Evolutionary conservation across 2,113 vertebrate genomes (phyloP).

Genomic region (Ceyx melanurus): DNA sequence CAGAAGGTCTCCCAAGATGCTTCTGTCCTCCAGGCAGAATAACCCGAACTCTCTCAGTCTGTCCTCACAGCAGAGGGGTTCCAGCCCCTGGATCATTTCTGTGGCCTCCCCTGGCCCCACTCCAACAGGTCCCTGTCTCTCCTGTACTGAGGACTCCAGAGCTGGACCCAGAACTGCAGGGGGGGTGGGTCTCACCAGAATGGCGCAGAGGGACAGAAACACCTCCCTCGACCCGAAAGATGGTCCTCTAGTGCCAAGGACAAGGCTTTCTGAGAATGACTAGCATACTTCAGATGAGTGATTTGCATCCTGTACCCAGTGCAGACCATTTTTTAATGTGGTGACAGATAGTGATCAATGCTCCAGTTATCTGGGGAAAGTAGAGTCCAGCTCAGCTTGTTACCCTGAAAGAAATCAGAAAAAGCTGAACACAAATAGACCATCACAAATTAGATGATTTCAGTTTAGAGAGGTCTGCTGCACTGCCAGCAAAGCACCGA

Average conservation of each 20-base stretch:
- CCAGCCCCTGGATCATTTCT: no score
- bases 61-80: no score
- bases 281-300: fast-evolving
- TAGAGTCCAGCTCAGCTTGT: background rate
- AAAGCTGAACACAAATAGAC: background rate
- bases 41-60: no score
- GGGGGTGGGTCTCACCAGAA: no score
- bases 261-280: fast-evolving
- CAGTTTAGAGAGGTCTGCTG: background rate
- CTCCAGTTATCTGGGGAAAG: fast-evolving
- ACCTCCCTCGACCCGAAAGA: background rate
- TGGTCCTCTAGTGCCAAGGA: background rate
- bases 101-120: no score
- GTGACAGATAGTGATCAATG: background rate
- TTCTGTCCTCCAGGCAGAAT: no score
- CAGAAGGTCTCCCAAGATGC: no score
- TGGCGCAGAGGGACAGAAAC: no score
- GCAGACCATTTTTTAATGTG: fast-evolving
- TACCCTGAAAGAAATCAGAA: background rate
- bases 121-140: no score
- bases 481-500: fast-evolving
- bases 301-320: background rate
- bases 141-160: no score
- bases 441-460: background rate
- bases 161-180: no score